These are phyloP conservation scores for Panulirus ornatus DNA, from an alignment of 1,140 invertebrate species.

Conservation along the genomic window DNA sequence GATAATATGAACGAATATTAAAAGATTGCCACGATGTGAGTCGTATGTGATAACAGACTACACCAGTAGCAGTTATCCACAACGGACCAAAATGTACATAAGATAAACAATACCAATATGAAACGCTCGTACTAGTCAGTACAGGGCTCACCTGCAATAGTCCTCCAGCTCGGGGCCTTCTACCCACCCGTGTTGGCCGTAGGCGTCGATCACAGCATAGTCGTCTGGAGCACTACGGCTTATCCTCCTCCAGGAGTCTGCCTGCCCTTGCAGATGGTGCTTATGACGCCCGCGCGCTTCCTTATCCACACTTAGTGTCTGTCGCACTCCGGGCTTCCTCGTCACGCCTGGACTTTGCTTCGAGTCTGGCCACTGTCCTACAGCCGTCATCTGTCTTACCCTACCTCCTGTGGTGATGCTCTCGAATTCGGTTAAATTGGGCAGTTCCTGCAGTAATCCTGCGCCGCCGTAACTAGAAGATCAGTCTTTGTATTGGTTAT, in stretches of 20 bases:
- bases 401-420: background rate
- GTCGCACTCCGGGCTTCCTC: background rate
- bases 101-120: no score
- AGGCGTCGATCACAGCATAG: conserved; percentile 52
- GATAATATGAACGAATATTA: no score
- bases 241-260: conserved; percentile 4
- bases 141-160: conserved; percentile 62
- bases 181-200: conserved; percentile 59
- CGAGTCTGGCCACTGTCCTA: background rate
- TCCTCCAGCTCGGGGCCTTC: conserved; percentile 67
- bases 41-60: no score
- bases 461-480: background rate
- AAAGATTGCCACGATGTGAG: no score
- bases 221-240: conserved; percentile 31
- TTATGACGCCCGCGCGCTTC: conserved; percentile 11
- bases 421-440: background rate
- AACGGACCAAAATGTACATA: no score
- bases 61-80: no score
- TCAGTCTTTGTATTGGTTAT: no score
- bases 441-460: background rate
- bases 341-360: background rate
- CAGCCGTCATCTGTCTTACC: background rate
- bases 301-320: background rate
- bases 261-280: conserved; percentile 8
- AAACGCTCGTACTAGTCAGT: no score